Conservation (phyloP, 2,888 invertebrate genomes). For the Epinotia demarniana region DNA sequence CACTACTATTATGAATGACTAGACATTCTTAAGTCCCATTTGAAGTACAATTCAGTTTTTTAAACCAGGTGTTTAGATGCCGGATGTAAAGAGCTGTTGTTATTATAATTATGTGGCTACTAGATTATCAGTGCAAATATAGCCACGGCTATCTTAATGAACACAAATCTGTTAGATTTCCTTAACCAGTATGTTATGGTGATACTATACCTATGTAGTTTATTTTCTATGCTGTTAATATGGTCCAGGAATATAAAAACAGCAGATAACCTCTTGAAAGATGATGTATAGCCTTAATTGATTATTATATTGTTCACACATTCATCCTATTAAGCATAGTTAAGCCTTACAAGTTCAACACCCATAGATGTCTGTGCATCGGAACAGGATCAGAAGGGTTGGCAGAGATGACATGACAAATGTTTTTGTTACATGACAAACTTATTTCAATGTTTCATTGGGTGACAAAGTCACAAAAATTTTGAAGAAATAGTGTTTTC, state of each 20-base stretch:
- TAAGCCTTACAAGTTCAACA: no score
- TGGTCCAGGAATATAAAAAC: not conserved
- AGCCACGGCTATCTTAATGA: not conserved
- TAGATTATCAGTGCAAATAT: not conserved
- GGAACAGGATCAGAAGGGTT: no score
- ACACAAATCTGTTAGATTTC: not conserved
- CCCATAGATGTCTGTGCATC: no score
- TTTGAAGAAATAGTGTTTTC: no score
- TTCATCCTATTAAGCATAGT: no score
- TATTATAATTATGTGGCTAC: not conserved
- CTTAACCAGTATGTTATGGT: no score
- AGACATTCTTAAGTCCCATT: not conserved
- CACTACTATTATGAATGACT: slow-evolving; percentile 4
- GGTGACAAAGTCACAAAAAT: no score
- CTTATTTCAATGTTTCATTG: no score
- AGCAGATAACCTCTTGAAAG: not conserved
- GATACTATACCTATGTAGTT: not conserved
- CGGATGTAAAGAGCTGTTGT: not conserved
- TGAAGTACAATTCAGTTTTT: not conserved
- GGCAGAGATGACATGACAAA: no score
- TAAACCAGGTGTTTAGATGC: not conserved
- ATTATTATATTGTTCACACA: no score
- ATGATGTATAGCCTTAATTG: no score
- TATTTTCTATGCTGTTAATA: not conserved
- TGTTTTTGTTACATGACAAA: no score